These are phyloP conservation scores for Hydrotaea cyrtoneurina DNA, from an alignment of 2,888 invertebrate genomes.

Conservation along the genomic window DNA sequence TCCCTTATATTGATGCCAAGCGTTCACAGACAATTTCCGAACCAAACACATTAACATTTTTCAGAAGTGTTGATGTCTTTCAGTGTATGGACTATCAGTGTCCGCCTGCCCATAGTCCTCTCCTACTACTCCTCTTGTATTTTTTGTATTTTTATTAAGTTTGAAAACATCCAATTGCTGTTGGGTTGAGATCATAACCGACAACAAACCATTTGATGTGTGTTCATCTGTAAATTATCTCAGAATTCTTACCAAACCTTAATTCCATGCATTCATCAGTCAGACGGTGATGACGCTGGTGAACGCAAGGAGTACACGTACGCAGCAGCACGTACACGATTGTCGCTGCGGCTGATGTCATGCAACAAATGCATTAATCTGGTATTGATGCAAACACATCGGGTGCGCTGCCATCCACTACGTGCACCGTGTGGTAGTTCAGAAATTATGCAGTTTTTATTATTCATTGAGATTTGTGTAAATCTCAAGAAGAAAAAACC, in stretches of 20 bases:
- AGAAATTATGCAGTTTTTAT: neutral
- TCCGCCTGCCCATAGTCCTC: too few relatives aligned
- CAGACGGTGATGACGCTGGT: neutral
- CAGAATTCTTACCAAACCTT: conserved; percentile 5
- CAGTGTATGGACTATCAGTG: too few relatives aligned
- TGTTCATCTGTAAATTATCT: neutral
- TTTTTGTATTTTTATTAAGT: too few relatives aligned
- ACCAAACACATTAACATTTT: too few relatives aligned
- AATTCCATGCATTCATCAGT: neutral
- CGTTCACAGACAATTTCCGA: too few relatives aligned
- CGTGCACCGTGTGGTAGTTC: neutral
- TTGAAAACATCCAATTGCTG: too few relatives aligned
- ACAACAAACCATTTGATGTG: too few relatives aligned
- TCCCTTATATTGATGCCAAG: too few relatives aligned
- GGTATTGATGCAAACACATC: neutral
- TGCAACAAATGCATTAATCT: conserved; percentile 13
- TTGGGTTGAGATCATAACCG: too few relatives aligned
- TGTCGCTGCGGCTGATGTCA: conserved; percentile 11
- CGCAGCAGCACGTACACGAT: neutral
- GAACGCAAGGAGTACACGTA: neutral
- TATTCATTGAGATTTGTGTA: conserved; percentile 13
- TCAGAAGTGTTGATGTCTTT: too few relatives aligned
- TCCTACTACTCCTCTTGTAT: too few relatives aligned
- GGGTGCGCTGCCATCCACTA: neutral
- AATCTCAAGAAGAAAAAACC: neutral